These are phyloP conservation scores for Prosapia bicincta DNA, from an alignment of 2,888 invertebrate species.

Conservation along the genomic window DNA sequence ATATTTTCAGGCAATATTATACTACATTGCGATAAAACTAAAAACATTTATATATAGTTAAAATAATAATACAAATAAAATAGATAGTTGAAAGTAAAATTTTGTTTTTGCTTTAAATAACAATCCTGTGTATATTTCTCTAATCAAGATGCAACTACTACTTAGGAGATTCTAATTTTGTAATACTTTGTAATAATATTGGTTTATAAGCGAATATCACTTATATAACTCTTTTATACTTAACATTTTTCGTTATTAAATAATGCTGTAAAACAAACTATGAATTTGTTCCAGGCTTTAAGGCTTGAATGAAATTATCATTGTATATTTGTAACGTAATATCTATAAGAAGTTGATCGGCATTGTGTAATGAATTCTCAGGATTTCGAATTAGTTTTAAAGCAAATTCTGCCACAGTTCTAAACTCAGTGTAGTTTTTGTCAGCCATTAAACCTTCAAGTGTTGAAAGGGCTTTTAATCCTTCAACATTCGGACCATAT, in stretches of 20 bases:
- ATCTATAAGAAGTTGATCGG: slow-evolving; percentile 47
- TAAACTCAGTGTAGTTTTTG: slow-evolving; percentile 48
- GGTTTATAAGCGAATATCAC: neutral
- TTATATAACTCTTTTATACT: neutral
- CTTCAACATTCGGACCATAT: slow-evolving; percentile 46
- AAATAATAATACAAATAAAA: neutral
- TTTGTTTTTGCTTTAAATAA: neutral
- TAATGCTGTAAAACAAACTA: neutral
- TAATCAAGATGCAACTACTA: neutral
- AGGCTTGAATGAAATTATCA: slow-evolving; percentile 37
- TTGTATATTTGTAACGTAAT: slow-evolving; percentile 53
- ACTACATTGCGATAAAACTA: too few relatives aligned
- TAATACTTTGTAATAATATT: neutral
- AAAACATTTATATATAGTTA: too few relatives aligned
- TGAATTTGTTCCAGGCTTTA: neutral
- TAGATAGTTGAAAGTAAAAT: neutral
- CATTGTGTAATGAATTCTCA: slow-evolving; percentile 55
- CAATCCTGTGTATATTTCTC: neutral
- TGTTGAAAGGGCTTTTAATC: slow-evolving; percentile 47
- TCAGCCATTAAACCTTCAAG: slow-evolving; percentile 47
- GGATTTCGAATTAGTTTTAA: slow-evolving; percentile 52
- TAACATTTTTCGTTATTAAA: too few relatives aligned
- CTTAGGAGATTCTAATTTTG: neutral
- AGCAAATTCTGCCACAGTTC: slow-evolving; percentile 47
- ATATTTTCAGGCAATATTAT: too few relatives aligned